A percentile compares a stretch with the other conserved stretches of the same genome.
Conservation (phyloP, 2,888 invertebrate genomes). For the Ophioninae sp. region DNA sequence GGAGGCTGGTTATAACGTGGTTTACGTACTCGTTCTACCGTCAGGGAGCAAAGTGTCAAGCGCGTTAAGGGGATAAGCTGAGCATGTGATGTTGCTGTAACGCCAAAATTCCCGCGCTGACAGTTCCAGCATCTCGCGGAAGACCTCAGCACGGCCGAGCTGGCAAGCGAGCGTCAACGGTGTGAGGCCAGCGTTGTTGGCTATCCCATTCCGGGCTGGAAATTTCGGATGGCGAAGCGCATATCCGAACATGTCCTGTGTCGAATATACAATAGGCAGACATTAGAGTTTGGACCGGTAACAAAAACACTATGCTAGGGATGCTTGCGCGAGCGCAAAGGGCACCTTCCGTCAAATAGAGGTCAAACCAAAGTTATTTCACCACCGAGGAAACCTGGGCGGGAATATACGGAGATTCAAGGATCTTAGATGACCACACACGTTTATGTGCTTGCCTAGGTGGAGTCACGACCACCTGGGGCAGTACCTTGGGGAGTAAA, state of each 20-base stretch:
- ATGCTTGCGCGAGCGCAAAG: conserved; percentile 31
- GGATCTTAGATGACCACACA: not conserved
- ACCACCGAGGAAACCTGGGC: not conserved
- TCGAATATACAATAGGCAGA: conserved; percentile 43
- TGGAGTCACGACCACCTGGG: conserved; percentile 36
- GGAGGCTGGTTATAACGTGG: not conserved
- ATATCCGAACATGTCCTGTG: conserved; percentile 98
- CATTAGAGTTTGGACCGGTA: conserved; percentile 10
- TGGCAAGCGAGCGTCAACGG: conserved; percentile 98
- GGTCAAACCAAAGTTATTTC: conserved; percentile 58
- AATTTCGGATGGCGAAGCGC: conserved; percentile 96
- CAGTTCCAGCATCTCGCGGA: conserved; percentile 98
- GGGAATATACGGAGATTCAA: not conserved
- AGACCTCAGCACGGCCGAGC: conserved; percentile 97
- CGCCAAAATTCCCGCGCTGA: conserved; percentile 98
- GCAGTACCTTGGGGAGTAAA: conserved; percentile 49
- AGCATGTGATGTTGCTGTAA: conserved; percentile 99
- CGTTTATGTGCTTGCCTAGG: conserved; percentile 9
- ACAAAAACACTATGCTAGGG: not conserved
- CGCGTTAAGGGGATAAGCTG: conserved; percentile 97
- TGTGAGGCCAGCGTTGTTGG: conserved; percentile 94
- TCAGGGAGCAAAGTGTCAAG: conserved; percentile 97
- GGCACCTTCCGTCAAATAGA: conserved; percentile 46
- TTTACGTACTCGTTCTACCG: conserved; percentile 93
- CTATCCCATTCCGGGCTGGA: conserved; percentile 95